Conservation (phyloP, 1,140 invertebrate genomes). For the Trichomalopsis sarcophagae region DNA sequence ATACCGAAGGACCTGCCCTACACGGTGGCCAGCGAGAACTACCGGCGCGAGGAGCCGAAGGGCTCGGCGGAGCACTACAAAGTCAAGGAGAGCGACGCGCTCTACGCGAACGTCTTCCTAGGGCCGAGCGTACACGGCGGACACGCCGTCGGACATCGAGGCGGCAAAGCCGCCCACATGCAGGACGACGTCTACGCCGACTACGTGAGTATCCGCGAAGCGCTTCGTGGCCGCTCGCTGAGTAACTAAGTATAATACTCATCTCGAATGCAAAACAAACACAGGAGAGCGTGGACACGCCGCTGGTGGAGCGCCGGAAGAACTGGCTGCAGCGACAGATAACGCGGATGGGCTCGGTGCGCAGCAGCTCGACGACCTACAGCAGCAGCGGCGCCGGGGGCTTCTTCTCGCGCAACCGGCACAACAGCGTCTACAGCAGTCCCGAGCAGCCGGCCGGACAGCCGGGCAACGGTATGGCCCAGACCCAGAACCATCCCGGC, state of each 20-base stretch:
- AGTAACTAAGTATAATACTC: too few species aligned
- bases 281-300: conserved; percentile 91
- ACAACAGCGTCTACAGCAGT: conserved; percentile 86
- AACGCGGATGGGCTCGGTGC: conserved; percentile 86
- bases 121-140: conserved; percentile 71
- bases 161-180: conserved; percentile 72
- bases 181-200: conserved; percentile 89
- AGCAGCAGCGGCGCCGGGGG: conserved; percentile 77
- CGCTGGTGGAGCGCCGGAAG: conserved; percentile 87
- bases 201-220: conserved; percentile 80
- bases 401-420: conserved; percentile 82
- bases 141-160: conserved; percentile 53
- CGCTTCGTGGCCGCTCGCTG: too few species aligned
- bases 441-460: conserved; percentile 77
- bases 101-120: conserved; percentile 84
- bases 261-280: not conserved
- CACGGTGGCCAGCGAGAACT: conserved; percentile 89
- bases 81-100: conserved; percentile 86
- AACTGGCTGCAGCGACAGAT: conserved; percentile 91
- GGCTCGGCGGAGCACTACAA: conserved; percentile 90
- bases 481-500: conserved; percentile 67
- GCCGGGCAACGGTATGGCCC: conserved; percentile 66
- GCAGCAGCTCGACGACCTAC: conserved; percentile 88
- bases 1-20: conserved; percentile 92
- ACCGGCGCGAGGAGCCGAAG: conserved; percentile 85